A percentile compares a stretch with the other conserved stretches of the same genome.
Evolutionary conservation across 2,888 invertebrate species (phyloP).

Genomic region (Mythimna pallens): DNA sequence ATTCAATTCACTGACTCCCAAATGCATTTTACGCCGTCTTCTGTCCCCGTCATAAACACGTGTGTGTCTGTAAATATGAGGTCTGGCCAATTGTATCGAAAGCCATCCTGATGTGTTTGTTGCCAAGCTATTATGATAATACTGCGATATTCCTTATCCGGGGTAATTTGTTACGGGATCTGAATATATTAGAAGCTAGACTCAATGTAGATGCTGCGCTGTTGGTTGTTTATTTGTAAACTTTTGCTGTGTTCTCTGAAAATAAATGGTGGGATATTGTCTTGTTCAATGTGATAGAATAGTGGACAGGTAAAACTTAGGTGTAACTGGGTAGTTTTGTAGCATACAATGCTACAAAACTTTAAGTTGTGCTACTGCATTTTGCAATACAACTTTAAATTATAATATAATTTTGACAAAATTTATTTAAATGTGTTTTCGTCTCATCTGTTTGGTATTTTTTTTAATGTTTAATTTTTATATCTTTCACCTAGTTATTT

Average conservation of each 20-base stretch:
- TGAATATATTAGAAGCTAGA: constrained; percentile 44
- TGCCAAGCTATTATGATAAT: constrained; percentile 50
- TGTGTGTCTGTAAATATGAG: constrained; percentile 22
- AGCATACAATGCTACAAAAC: too few relatives aligned
- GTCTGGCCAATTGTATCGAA: constrained; percentile 48
- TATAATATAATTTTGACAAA: too few relatives aligned
- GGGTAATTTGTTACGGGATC: constrained; percentile 39
- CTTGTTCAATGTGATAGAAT: not conserved
- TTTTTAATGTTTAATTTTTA: too few relatives aligned
- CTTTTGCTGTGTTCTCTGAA: not conserved
- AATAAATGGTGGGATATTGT: not conserved
- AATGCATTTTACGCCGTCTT: not conserved
- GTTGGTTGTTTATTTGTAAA: not conserved
- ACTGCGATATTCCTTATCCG: constrained; percentile 34
- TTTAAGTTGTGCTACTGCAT: too few relatives aligned
- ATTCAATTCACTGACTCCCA: not conserved
- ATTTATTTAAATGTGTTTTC: too few relatives aligned
- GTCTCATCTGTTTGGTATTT: too few relatives aligned
- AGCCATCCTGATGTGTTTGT: constrained; percentile 48
- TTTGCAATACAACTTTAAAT: too few relatives aligned
- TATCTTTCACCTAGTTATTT: too few relatives aligned
- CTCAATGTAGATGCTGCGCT: constrained; percentile 1
- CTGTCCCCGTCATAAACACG: not conserved
- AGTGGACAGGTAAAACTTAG: too few relatives aligned
- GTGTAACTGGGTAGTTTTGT: too few relatives aligned